phyloP scores from a whole-genome alignment of 1,140 invertebrate species.

The Dendroctonus ponderosae region DNA sequence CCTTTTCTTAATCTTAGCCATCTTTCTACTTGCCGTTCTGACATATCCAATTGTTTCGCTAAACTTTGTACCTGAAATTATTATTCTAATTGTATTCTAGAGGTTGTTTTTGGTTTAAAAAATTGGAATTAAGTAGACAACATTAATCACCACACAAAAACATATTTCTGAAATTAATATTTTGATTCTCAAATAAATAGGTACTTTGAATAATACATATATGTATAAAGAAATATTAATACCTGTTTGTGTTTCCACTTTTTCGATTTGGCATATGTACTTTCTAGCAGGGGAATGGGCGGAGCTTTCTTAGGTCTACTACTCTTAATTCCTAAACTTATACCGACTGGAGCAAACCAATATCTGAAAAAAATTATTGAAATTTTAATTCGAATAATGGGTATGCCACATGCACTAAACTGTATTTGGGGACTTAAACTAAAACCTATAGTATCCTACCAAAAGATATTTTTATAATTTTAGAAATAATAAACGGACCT shows the following conservation, averaged over 20 bases:
- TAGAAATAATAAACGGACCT: no score
- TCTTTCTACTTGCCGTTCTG: conserved; percentile 79
- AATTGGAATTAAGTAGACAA: no score
- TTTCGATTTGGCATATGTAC: conserved; percentile 64
- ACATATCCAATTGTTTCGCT: conserved; percentile 83
- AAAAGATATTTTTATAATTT: no score
- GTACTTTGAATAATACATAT: no score
- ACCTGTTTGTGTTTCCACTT: conserved; percentile 76
- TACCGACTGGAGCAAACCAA: conserved; percentile 74
- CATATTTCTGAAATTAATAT: no score
- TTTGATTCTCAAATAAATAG: no score
- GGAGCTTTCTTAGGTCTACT: conserved; percentile 70
- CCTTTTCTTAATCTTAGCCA: conserved; percentile 81
- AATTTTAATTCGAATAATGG: not conserved
- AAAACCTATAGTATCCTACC: no score
- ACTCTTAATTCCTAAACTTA: conserved; percentile 74
- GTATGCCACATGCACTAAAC: not conserved
- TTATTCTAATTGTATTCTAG: no score
- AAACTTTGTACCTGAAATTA: conserved; percentile 65
- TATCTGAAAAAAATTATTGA: conserved; percentile 55
- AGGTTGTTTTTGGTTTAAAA: no score
- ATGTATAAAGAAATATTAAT: conserved; percentile 12
- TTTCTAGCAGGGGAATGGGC: conserved; percentile 69
- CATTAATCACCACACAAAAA: no score
- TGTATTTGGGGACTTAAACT: not conserved